phyloP scores from a whole-genome alignment of 2,888 invertebrate genomes.

The Amaurobius ferox region DNA sequence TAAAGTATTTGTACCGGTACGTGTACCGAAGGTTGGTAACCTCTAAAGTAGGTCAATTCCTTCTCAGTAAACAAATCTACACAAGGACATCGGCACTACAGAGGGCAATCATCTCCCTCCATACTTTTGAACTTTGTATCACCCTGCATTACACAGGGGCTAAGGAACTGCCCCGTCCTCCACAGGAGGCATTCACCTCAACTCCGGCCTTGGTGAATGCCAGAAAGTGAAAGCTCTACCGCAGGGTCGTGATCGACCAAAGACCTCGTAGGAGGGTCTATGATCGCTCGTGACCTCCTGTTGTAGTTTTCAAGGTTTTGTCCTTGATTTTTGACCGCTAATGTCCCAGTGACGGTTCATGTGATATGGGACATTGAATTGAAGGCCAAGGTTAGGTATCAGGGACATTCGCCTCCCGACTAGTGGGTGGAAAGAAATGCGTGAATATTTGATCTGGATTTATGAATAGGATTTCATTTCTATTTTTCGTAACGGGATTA shows the following conservation, averaged over 20 bases:
- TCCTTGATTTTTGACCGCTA: not conserved
- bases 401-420: no score
- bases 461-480: no score
- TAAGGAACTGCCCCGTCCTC: not conserved
- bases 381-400: not conserved
- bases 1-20: no score
- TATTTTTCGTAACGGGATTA: no score
- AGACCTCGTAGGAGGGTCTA: not conserved
- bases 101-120: no score
- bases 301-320: not conserved
- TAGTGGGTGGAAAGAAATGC: no score
- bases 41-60: no score
- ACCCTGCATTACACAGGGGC: not conserved
- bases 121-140: no score
- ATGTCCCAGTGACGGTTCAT: not conserved
- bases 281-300: not conserved
- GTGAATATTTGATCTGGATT: no score
- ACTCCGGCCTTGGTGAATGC: not conserved
- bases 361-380: not conserved
- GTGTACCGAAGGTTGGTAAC: no score
- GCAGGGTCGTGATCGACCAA: not conserved
- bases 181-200: not conserved
- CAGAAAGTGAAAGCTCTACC: not conserved
- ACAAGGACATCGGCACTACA: no score
- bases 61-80: no score